Evolutionary conservation across 2,888 invertebrate species (phyloP).

Genomic region (Teleogryllus oceanicus): DNA sequence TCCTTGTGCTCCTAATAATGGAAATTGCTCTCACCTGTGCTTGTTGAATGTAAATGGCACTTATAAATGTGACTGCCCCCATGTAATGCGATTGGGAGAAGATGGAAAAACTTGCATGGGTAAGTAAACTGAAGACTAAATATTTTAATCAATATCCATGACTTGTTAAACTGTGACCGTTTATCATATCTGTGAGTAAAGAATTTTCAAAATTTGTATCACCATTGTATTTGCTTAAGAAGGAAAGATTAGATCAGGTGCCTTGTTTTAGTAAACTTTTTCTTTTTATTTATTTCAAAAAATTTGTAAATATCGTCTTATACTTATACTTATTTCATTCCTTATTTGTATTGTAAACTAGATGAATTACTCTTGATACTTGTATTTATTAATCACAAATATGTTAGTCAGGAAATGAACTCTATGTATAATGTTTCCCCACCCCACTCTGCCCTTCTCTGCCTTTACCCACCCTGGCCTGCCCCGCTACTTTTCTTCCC

Average conservation of each 20-base stretch:
- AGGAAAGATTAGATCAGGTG: background rate
- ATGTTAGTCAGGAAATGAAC: too few relatives aligned
- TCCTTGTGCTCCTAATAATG: conserved; percentile 69
- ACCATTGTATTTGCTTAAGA: background rate
- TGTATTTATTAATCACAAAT: too few relatives aligned
- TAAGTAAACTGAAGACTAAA: conserved; percentile 44
- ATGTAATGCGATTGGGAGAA: conserved; percentile 71
- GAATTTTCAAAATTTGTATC: background rate
- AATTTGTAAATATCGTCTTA: too few relatives aligned
- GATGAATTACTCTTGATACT: too few relatives aligned
- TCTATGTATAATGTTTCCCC: too few relatives aligned
- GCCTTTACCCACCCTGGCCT: too few relatives aligned
- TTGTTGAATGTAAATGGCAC: conserved; percentile 63
- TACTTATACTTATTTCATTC: too few relatives aligned
- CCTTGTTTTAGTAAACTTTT: background rate
- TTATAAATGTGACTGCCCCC: conserved; percentile 78
- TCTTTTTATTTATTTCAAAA: too few relatives aligned
- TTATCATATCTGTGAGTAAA: background rate
- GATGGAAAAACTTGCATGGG: conserved; percentile 66
- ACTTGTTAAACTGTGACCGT: background rate
- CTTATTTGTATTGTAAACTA: too few relatives aligned
- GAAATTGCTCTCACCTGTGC: conserved; percentile 78
- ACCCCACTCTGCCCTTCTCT: too few relatives aligned
- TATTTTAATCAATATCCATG: too few relatives aligned
- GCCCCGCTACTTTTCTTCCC: too few relatives aligned